Evolutionary conservation across 1,140 invertebrate genomes (phyloP).

Genomic region (Hyphantria cunea): DNA sequence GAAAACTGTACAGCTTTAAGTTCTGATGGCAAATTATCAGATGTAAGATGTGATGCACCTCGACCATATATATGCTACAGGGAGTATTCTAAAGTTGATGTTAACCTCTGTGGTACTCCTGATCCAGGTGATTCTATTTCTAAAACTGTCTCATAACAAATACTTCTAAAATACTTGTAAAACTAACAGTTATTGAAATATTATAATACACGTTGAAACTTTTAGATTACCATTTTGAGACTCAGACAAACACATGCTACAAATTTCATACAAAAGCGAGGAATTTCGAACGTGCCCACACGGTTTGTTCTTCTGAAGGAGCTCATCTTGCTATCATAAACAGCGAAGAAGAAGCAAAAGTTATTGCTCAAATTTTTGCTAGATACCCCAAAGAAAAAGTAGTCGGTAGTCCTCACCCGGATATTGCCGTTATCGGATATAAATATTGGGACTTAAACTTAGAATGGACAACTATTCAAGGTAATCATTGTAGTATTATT

Average conservation of each 20-base stretch:
- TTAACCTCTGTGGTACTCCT: not conserved
- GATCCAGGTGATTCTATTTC: not conserved
- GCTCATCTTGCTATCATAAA: conserved; percentile 61
- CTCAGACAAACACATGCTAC: conserved; percentile 52
- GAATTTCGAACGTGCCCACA: conserved; percentile 47
- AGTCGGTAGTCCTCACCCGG: conserved; percentile 20
- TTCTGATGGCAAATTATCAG: too few species aligned
- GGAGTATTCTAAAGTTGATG: not conserved
- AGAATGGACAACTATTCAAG: too few species aligned
- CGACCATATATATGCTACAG: not conserved
- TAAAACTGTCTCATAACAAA: too few species aligned
- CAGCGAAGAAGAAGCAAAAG: conserved; percentile 47
- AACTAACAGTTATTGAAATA: too few species aligned
- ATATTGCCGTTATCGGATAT: too few species aligned
- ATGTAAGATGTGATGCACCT: too few species aligned
- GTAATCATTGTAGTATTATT: too few species aligned
- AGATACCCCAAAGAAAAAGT: conserved; percentile 34
- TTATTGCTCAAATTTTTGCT: conserved; percentile 43
- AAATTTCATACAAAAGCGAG: conserved; percentile 55
- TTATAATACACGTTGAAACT: too few species aligned
- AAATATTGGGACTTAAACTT: too few species aligned
- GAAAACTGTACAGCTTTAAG: too few species aligned
- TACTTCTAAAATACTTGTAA: too few species aligned
- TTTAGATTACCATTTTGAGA: conserved; percentile 44
- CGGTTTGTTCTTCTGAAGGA: conserved; percentile 57